Conservation (phyloP, 2,797 vertebrate species). For the Paedocypris micromegethes region DNA sequence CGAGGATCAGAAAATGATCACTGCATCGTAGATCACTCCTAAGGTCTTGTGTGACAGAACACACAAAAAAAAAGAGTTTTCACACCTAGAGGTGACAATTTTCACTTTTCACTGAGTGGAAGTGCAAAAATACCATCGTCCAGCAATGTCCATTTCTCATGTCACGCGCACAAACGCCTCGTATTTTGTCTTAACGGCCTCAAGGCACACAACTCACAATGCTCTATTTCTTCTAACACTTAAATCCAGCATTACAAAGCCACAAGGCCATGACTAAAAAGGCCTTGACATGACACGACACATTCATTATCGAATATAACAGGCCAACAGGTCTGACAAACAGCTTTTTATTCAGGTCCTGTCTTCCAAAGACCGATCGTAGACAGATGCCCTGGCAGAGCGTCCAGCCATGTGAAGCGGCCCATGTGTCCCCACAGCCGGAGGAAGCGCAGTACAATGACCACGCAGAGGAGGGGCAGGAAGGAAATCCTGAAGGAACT, state of each 20-base stretch:
- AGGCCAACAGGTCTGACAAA: slow-evolving; percentile 7
- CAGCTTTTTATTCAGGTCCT: slow-evolving; percentile 36
- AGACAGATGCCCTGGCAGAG: slow-evolving; percentile 34
- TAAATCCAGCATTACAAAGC: not conserved
- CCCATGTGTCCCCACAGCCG: slow-evolving; percentile 38
- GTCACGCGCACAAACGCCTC: no score
- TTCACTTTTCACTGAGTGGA: no score
- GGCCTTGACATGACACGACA: not conserved
- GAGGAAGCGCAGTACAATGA: slow-evolving; percentile 77
- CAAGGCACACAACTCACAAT: slow-evolving; percentile 57
- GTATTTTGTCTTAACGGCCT: slow-evolving; percentile 43
- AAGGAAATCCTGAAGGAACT: slow-evolving; percentile 68
- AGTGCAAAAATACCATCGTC: no score
- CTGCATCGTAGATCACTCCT: no score
- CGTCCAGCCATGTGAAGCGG: slow-evolving; percentile 20
- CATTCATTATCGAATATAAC: not conserved
- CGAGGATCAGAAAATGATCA: no score
- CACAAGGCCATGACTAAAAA: not conserved
- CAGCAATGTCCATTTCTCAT: no score
- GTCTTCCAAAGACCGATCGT: slow-evolving; percentile 26
- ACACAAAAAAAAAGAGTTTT: no score
- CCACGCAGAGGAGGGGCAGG: slow-evolving; percentile 71
- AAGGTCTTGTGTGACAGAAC: no score
- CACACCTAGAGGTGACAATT: no score
- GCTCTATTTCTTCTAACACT: slow-evolving; percentile 48